phyloP scores from a whole-genome alignment of 1,140 invertebrate genomes.

The Nylanderia fulva region DNA sequence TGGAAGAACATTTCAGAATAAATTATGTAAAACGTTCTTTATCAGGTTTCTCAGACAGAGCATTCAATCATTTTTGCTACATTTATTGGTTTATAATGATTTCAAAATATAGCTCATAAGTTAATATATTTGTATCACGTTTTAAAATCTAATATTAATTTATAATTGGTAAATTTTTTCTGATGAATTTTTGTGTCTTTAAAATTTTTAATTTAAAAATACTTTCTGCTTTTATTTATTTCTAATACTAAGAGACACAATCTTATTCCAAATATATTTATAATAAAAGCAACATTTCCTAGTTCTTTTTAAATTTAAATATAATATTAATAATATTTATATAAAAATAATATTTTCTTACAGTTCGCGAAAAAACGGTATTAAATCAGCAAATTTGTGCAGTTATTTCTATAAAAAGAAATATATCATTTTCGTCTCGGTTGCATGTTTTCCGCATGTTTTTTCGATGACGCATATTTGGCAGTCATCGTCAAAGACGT shows the following conservation, averaged over 20 bases:
- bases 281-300: not conserved
- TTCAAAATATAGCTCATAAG: not conserved
- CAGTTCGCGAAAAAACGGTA: not conserved
- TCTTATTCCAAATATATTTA: not conserved
- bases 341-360: not conserved
- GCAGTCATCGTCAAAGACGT: constrained; percentile 7
- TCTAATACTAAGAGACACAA: not conserved
- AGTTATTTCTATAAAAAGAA: not conserved
- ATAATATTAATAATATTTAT: too few species aligned
- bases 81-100: not conserved
- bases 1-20: not conserved
- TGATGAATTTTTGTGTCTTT: too few species aligned
- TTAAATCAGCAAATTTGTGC: not conserved
- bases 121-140: too few species aligned
- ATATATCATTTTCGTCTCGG: not conserved
- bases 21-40: not conserved
- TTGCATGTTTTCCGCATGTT: not conserved
- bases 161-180: not conserved
- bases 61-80: not conserved
- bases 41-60: not conserved
- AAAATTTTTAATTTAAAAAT: not conserved
- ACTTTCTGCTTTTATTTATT: not conserved
- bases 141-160: not conserved
- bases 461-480: constrained; percentile 37
- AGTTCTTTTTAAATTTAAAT: not conserved